Evolutionary conservation across 2,797 vertebrate species (phyloP).

Genomic region (Meriones psammophilus): DNA sequence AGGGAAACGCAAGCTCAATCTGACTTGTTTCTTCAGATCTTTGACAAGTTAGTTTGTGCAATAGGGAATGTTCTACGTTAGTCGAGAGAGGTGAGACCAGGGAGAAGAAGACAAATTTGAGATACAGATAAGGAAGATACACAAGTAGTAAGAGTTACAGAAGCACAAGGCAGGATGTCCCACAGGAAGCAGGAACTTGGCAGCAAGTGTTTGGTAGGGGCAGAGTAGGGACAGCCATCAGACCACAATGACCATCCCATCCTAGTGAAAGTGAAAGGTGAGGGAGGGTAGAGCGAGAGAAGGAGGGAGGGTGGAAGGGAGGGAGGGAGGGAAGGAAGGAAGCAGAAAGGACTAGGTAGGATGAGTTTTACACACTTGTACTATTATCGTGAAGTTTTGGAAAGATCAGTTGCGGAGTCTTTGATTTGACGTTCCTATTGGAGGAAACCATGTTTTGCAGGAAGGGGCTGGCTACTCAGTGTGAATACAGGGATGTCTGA

Average conservation of each 20-base stretch:
- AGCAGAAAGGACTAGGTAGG: not conserved
- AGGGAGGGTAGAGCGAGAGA: not conserved
- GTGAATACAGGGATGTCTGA: not conserved
- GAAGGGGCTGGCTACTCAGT: not conserved
- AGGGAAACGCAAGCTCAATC: not conserved
- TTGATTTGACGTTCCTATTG: not conserved
- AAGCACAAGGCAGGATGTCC: not conserved
- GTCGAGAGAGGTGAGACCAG: slow-evolving; percentile 23
- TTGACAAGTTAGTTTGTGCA: slow-evolving; percentile 51
- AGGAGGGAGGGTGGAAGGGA: not conserved
- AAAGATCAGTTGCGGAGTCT: not conserved
- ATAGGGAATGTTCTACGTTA: slow-evolving; percentile 32
- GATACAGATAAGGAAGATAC: not conserved
- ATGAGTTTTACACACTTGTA: not conserved
- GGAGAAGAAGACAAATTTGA: slow-evolving; percentile 51
- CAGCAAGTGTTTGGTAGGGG: not conserved
- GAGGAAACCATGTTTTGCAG: not conserved
- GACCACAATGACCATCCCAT: not conserved
- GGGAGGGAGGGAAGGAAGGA: too few relatives aligned
- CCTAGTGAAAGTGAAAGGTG: not conserved
- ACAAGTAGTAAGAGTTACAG: not conserved
- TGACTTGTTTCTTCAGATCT: slow-evolving; percentile 40
- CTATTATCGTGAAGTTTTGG: not conserved
- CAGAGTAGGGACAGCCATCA: not conserved
- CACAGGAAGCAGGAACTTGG: not conserved